Evolutionary conservation across 2,888 invertebrate species (phyloP).

Genomic region (Chrysolina americana): DNA sequence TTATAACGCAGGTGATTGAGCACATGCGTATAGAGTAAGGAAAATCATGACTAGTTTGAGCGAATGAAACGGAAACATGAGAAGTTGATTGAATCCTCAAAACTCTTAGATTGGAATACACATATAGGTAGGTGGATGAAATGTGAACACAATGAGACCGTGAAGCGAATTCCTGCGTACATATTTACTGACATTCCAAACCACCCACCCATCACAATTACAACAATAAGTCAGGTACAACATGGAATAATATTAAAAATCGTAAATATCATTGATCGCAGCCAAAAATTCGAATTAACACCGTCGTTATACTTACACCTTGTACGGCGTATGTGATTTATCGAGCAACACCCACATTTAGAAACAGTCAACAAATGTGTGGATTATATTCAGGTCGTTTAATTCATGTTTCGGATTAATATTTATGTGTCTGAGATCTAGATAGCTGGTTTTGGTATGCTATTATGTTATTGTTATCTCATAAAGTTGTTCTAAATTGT

Average conservation of each 20-base stretch:
- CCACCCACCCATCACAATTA: not conserved
- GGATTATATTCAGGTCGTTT: slow-evolving; percentile 51
- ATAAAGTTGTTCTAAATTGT: slow-evolving; percentile 39
- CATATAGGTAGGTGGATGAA: too few relatives aligned
- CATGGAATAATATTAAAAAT: not conserved
- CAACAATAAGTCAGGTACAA: not conserved
- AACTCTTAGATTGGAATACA: not conserved
- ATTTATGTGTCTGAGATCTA: slow-evolving; percentile 48
- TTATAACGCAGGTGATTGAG: too few relatives aligned
- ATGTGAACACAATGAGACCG: not conserved
- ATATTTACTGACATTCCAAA: not conserved
- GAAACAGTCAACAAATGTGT: slow-evolving; percentile 40
- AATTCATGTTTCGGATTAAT: slow-evolving; percentile 49
- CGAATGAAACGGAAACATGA: too few relatives aligned
- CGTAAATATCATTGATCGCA: slow-evolving; percentile 1
- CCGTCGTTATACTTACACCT: slow-evolving; percentile 31
- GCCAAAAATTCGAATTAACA: slow-evolving; percentile 28
- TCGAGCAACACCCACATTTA: slow-evolving; percentile 42
- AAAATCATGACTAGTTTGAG: too few relatives aligned
- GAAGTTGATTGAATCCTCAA: too few relatives aligned
- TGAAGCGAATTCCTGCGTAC: not conserved
- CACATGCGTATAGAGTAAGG: too few relatives aligned
- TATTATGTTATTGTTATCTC: slow-evolving; percentile 42
- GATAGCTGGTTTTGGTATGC: slow-evolving; percentile 45
- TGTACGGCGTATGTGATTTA: slow-evolving; percentile 40